Evolutionary conservation across 2,888 invertebrate species (phyloP), one percentile per base, ranked within the genome.

Genomic region (Catocala fraxini): DNA sequence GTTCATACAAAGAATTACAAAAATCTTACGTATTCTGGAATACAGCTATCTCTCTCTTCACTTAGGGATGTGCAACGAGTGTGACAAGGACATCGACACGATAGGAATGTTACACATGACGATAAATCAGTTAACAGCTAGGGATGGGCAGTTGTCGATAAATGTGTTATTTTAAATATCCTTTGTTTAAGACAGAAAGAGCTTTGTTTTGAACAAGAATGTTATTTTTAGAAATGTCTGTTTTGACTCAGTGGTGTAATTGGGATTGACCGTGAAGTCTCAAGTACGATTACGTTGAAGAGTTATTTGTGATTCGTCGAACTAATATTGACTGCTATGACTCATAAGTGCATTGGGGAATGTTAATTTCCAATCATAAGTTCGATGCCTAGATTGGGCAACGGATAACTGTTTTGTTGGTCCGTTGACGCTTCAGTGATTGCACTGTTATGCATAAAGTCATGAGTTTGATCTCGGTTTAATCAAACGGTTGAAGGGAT

Each of bases 121-220:
- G 13, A 58, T 66, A 66, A 62, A 66, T 66, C 65, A 55, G 25
- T 66, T 66, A 62, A 35, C 65, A n/a, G 45, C 35, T 66, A 66
- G 62, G n/a, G 65, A 42, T 59, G 65, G 53, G 56, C 46, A 25
- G 33, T 45, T 61, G 56, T 62, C 65, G 65, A 66, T 65, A 58
- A 43, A 41, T 53, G 34, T 61, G 12, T 62, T 62, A 62, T 58
- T 62, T 49, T 42, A 10, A 39, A 56, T 51, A 56, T 51, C 13
- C 65, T 66, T 62, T 66, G 62, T 66, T 65, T 56, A 5, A 7
- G 12, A 6, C n/a, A 35, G 42, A 33, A 12, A n/a, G 25, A 10
- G 5, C 51, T 51, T 61, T 56, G 56, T 61, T 61, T 46, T 46
- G 15, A 13, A 13, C 6, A 13, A 39, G 6, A 45, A 42, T 10